Percentiles rank a stretch among this genome's conserved stretches.
Evolutionary conservation across 2,797 vertebrate genomes (phyloP).

Genomic region (Syngnathus rostellatus): DNA sequence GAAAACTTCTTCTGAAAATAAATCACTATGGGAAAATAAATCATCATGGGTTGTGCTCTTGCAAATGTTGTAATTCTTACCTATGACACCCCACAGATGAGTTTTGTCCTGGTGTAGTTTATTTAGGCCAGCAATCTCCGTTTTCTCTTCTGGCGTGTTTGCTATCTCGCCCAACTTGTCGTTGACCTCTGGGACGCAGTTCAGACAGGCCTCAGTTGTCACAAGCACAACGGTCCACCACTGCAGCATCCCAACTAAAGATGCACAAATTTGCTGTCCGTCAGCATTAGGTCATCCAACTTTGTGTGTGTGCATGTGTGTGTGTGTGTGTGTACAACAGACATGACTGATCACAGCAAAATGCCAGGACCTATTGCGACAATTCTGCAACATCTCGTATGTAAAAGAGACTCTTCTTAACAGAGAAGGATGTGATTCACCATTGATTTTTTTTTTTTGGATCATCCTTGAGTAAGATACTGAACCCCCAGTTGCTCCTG

Average conservation of each 20-base stretch:
- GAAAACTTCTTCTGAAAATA: neutral
- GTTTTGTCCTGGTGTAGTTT: constrained; percentile 46
- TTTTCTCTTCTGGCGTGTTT: too few species aligned
- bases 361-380: too few species aligned
- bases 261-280: neutral
- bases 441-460: too few species aligned
- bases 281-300: neutral
- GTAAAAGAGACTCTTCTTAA: too few species aligned
- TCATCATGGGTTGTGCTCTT: neutral
- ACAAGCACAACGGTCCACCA: constrained; percentile 26
- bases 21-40: neutral
- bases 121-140: too few species aligned
- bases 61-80: constrained; percentile 40
- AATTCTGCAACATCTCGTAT: too few species aligned
- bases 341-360: neutral
- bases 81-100: constrained; percentile 50
- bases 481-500: too few species aligned
- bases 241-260: constrained; percentile 8
- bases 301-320: neutral
- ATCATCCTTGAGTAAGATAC: too few species aligned
- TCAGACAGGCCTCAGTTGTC: constrained; percentile 51
- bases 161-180: constrained; percentile 50
- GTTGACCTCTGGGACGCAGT: constrained; percentile 57
- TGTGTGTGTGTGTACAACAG: neutral
- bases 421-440: too few species aligned